Conservation (phyloP, 2,113 vertebrate genomes). For the Calyptommatus sinebrachiatus region DNA sequence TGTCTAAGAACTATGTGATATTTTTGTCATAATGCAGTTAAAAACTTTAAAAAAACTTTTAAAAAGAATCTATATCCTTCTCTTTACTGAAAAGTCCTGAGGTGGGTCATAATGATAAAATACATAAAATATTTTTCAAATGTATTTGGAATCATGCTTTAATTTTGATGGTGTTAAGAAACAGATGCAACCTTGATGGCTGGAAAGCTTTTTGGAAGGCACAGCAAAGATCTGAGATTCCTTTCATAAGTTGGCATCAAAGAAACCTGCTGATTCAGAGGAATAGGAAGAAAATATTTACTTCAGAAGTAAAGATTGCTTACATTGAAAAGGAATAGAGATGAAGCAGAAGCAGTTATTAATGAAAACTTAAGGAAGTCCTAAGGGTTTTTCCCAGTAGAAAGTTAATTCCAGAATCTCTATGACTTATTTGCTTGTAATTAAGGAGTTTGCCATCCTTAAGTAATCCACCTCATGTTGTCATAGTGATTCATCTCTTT, state of each 20-base stretch:
- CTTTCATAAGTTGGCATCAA: not conserved
- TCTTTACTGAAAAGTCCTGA: too few species aligned
- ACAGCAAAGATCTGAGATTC: not conserved
- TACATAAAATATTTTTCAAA: too few species aligned
- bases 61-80: too few species aligned
- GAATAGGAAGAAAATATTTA: not conserved
- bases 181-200: not conserved
- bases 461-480: not conserved
- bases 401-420: not conserved
- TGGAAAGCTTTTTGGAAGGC: not conserved
- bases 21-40: too few species aligned
- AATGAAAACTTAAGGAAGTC: not conserved
- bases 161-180: not conserved
- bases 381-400: not conserved
- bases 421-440: not conserved
- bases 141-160: not conserved
- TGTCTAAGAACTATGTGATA: too few species aligned
- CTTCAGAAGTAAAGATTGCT: not conserved
- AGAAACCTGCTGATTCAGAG: not conserved
- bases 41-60: too few species aligned
- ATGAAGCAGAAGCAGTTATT: not conserved
- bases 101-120: too few species aligned
- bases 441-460: not conserved
- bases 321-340: not conserved
- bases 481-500: not conserved